Base-by-base conservation (phyloP, 2,797 vertebrate genomes). In the Clarias pachynema region DNA sequence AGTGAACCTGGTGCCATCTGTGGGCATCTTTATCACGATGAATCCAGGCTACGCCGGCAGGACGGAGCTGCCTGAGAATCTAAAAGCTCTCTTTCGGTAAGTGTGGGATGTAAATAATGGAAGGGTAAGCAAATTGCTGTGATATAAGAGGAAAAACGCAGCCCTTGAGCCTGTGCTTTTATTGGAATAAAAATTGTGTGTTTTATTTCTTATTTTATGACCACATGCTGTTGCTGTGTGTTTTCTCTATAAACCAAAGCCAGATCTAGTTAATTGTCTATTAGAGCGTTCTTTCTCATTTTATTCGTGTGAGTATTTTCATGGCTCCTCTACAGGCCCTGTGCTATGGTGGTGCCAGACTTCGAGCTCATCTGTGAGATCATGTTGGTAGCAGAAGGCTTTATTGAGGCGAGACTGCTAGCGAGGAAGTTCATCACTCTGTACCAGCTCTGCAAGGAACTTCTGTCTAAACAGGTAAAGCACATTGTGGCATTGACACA, bases 21-120 rank as follows among this genome's bases (percentile, higher is more conserved):
- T 99, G 1, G 98, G 98, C 2, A 98, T 99, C 93, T 99, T 99
- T 91, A 98, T 99, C 93, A 99, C 98, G 1, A 99, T 99, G 98
- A 99, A 99, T 89, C 98, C 98, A 0, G 98, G 98, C 20, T 99
- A 99, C 0, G 97, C 98, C 0, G 98, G 98, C 22, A 95, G 98
- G 85, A 98, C 98, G 0, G 98, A 99, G 90, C 95, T 99, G 4
- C 98, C 98, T 0, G 98, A 99, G 92, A 99, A 99, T 88, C 96
- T 99, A 69, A 99, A 99, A 91, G 96, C 97, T 73, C 96, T 99
- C 49, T 99, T 99, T 94, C 96, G 98, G 98, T 98, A 69, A 91
- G 93, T 79, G n/a, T 22, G 5, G 29, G 59, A 69, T 56, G 34
- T 63, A n/a, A 53, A 26, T 26, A 18, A 53, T 49, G 10, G 7